These are phyloP conservation scores for Papilio aristodemus DNA, from an alignment of 1,140 invertebrate genomes.

Conservation along the genomic window DNA sequence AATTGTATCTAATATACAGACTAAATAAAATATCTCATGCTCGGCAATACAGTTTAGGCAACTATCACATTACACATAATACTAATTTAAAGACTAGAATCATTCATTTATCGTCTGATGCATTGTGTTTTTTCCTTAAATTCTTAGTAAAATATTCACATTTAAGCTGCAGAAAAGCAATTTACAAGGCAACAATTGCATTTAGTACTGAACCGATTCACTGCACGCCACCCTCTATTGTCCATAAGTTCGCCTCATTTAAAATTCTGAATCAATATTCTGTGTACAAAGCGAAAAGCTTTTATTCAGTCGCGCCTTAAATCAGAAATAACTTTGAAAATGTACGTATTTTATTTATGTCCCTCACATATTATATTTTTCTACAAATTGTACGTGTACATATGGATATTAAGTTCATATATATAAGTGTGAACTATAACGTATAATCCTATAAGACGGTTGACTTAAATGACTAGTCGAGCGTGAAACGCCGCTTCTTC, in stretches of 20 bases:
- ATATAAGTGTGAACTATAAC: not conserved
- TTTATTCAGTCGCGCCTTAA: not conserved
- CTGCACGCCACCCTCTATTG: not conserved
- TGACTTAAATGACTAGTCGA: not conserved
- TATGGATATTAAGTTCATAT: no score
- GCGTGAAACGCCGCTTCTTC: not conserved
- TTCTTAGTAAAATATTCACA: not conserved
- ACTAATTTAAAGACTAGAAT: no score
- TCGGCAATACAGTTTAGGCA: no score
- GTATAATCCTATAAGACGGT: not conserved
- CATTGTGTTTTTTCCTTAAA: not conserved
- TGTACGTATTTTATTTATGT: not conserved
- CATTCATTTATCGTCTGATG: not conserved
- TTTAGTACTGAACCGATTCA: not conserved
- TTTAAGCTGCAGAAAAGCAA: not conserved
- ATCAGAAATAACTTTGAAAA: not conserved
- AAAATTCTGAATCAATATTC: slow-evolving; percentile 9
- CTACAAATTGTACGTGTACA: no score
- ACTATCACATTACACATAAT: no score
- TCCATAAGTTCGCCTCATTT: slow-evolving; percentile 7
- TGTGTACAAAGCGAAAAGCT: not conserved
- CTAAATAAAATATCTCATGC: no score
- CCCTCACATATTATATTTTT: no score
- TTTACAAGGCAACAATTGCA: slow-evolving; percentile 12
- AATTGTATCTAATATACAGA: no score